Conservation (phyloP, 2,888 invertebrate species). For the Pterostichus madidus region DNA sequence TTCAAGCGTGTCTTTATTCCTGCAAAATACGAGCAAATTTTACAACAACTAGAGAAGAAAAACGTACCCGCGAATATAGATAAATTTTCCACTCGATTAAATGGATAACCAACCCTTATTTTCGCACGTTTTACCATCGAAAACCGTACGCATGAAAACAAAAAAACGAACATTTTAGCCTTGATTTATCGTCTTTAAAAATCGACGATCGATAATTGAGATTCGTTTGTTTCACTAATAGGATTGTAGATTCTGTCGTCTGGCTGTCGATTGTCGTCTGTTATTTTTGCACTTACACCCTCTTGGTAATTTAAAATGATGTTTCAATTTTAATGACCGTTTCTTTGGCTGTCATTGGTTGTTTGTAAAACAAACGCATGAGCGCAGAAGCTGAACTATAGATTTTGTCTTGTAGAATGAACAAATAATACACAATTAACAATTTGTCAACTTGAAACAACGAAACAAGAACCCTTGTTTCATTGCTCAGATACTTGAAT, state of each 20-base stretch:
- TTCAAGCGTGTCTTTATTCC: constrained; percentile 25
- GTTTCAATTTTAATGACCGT: constrained; percentile 34
- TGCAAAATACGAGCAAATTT: constrained; percentile 33
- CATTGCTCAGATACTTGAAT: no score
- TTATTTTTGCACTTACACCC: constrained; percentile 18
- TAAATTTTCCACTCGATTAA: constrained; percentile 47
- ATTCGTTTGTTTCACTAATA: constrained; percentile 42
- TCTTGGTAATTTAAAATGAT: constrained; percentile 25
- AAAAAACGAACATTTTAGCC: constrained; percentile 19
- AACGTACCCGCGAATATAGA: constrained; percentile 44
- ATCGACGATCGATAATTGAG: constrained; percentile 21
- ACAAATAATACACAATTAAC: constrained; percentile 9
- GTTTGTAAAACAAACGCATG: not conserved
- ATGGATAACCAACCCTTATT: constrained; percentile 47
- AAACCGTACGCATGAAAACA: constrained; percentile 30
- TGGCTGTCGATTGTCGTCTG: constrained; percentile 23
- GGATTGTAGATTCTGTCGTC: constrained; percentile 7
- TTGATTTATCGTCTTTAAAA: constrained; percentile 49
- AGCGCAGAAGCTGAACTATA: constrained; percentile 22
- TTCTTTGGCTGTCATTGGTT: constrained; percentile 16
- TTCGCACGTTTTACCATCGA: constrained; percentile 36
- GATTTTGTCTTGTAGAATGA: constrained; percentile 16
- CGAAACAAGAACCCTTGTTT: not conserved
- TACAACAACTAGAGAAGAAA: constrained; percentile 12
- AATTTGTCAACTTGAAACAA: not conserved